Evolutionary conservation across 1,140 invertebrate genomes (phyloP).

Genomic region (Drosophila watanabei): DNA sequence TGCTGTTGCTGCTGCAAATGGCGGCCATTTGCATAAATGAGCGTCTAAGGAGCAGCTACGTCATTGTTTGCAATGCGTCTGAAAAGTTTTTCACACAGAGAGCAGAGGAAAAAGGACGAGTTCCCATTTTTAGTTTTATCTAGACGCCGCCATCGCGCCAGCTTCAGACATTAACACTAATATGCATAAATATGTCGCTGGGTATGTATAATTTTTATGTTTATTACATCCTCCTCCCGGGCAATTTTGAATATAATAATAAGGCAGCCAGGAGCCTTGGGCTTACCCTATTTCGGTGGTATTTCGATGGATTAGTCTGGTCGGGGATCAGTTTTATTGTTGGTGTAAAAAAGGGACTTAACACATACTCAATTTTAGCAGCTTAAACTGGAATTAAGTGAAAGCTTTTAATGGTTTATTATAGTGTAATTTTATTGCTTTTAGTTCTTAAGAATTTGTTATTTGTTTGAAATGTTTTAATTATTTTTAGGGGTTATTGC

Average conservation of each 20-base stretch:
- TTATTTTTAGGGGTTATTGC: background rate
- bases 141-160: conserved; percentile 22
- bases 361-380: background rate
- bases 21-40: conserved; percentile 61
- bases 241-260: conserved; percentile 30
- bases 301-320: conserved; percentile 22
- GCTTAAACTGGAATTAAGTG: background rate
- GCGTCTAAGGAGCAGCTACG: conserved; percentile 50
- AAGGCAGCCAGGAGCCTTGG: background rate
- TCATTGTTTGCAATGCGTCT: conserved; percentile 68
- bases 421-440: background rate
- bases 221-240: conserved; percentile 48
- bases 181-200: conserved; percentile 59
- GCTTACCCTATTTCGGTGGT: conserved; percentile 10
- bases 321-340: background rate
- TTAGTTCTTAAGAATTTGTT: background rate
- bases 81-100: conserved; percentile 59
- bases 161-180: conserved; percentile 57
- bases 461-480: background rate
- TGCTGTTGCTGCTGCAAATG: conserved; percentile 43
- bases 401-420: conserved; percentile 1
- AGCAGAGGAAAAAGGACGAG: background rate
- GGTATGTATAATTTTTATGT: conserved; percentile 66
- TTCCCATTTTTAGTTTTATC: conserved; percentile 49
- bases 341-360: background rate